These are phyloP conservation scores for Pelobates fuscus DNA, from an alignment of 2,113 vertebrate genomes.

Conservation along the genomic window DNA sequence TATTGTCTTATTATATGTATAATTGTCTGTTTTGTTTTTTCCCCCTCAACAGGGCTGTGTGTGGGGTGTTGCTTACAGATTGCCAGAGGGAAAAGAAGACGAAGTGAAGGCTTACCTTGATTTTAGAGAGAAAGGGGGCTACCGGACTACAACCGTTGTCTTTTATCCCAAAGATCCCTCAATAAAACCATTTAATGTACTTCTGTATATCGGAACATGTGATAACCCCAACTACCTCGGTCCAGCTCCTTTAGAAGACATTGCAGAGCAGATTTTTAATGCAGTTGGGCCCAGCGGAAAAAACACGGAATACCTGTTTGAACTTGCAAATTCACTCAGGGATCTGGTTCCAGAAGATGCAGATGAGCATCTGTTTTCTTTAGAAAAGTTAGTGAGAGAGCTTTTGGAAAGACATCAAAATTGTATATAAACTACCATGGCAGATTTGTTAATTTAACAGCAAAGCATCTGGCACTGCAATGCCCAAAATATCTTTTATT, in stretches of 20 bases:
- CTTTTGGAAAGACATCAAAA: conserved; percentile 67
- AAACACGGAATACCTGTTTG: conserved; percentile 93
- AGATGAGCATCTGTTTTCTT: conserved; percentile 89
- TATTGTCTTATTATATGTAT: no score
- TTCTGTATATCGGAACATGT: conserved; percentile 89
- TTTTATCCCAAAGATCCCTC: conserved; percentile 82
- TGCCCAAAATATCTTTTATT: background rate
- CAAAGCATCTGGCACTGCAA: background rate
- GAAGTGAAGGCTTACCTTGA: conserved; percentile 93
- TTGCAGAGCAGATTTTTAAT: conserved; percentile 86
- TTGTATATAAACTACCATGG: conserved; percentile 12
- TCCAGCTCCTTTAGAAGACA: conserved; percentile 91
- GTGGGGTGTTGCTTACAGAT: conserved; percentile 93
- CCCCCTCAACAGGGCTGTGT: conserved; percentile 80
- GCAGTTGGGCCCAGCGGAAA: conserved; percentile 87
- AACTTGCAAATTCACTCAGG: conserved; percentile 88
- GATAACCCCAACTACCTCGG: conserved; percentile 96
- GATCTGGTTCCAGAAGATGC: conserved; percentile 84
- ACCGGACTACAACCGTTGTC: conserved; percentile 78
- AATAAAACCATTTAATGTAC: conserved; percentile 72
- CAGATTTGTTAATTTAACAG: background rate
- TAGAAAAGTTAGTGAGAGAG: conserved; percentile 87
- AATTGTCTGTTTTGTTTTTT: no score
- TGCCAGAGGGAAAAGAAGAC: conserved; percentile 85
- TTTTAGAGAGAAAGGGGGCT: conserved; percentile 93